These are phyloP conservation scores for Charadrius vociferus DNA, from an alignment of 2,113 vertebrate genomes.

Conservation along the genomic window DNA sequence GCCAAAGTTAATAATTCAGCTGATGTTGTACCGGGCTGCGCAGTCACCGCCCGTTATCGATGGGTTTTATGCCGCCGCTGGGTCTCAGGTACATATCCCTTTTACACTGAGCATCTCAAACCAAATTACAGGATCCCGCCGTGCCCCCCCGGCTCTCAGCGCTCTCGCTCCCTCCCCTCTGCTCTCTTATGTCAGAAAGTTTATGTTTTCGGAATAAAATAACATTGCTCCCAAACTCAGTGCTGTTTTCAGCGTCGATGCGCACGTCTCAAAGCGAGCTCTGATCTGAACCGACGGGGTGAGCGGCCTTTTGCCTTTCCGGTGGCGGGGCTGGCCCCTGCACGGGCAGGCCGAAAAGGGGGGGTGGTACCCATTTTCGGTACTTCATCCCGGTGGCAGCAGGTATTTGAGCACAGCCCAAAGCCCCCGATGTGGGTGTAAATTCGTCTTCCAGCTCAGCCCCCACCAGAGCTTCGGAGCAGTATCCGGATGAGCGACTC, in stretches of 20 bases:
- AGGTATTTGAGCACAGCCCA: not conserved
- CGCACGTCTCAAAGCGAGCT: not conserved
- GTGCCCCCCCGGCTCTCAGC: not conserved
- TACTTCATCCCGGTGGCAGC: no score
- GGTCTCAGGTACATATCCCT: not conserved
- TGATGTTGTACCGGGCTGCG: not conserved
- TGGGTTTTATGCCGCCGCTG: fast-evolving
- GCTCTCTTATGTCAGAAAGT: no score
- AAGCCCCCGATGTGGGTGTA: fast-evolving
- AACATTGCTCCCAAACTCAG: not conserved
- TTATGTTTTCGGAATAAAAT: not conserved
- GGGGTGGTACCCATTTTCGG: not conserved
- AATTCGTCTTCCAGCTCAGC: not conserved
- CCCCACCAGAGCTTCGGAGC: not conserved
- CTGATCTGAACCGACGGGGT: not conserved
- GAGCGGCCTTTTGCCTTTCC: not conserved
- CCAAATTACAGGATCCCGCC: not conserved
- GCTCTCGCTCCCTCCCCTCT: not conserved
- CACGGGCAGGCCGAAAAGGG: not conserved
- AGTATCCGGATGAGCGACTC: fast-evolving
- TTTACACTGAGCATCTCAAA: not conserved
- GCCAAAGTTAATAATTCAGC: not conserved
- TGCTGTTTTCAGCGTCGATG: not conserved
- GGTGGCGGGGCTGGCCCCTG: not conserved
- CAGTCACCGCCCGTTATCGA: not conserved